These are phyloP conservation scores for Agapornis canus DNA, from an alignment of 2,797 vertebrate genomes.

Conservation along the genomic window DNA sequence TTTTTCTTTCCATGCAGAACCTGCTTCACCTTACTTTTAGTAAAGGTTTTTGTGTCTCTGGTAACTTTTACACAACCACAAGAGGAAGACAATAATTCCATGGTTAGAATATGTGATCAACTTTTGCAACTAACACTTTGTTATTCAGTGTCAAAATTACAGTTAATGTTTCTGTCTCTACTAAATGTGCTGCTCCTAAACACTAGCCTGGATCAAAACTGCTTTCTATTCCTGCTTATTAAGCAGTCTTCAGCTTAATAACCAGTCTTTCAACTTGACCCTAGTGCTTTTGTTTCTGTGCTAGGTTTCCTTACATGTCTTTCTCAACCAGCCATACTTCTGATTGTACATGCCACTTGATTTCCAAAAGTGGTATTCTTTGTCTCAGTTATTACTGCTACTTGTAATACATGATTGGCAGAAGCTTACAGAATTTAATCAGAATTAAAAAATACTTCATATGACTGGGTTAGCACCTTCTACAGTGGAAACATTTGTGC, in stretches of 20 bases:
- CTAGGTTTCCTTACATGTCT: neutral
- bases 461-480: neutral
- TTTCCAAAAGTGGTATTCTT: neutral
- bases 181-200: neutral
- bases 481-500: fast-evolving
- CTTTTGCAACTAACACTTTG: neutral
- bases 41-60: neutral
- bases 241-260: neutral
- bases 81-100: neutral
- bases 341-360: neutral
- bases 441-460: neutral
- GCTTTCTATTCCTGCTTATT: neutral
- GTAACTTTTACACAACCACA: neutral
- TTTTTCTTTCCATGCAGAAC: neutral
- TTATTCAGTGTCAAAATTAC: neutral
- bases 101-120: neutral
- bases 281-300: neutral
- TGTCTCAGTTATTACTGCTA: neutral
- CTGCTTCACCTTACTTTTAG: neutral
- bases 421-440: neutral
- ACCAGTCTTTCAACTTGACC: neutral
- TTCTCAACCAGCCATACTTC: neutral
- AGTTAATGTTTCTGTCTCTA: neutral
- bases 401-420: neutral
- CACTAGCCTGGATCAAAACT: neutral